Base-by-base conservation (phyloP, 2,888 invertebrate species). In the Alloplasta piceator region DNA sequence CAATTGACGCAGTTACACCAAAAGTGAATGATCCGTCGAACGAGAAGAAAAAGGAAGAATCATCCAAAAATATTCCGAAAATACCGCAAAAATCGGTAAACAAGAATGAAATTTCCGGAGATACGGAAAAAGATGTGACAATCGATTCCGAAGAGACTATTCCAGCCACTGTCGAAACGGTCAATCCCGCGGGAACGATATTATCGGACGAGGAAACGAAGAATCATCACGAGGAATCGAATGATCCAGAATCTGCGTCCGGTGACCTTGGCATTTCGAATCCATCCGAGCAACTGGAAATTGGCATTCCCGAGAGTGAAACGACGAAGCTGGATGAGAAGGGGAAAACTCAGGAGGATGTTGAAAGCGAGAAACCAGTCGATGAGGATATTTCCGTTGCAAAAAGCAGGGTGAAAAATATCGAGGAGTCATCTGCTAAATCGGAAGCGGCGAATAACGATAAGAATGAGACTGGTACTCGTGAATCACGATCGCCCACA, bases 1-100 rank as follows among this genome's bases (percentile, higher is more conserved):
- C 36, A 3, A 38, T 9, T n/a, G n/a, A n/a, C n/a, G n/a, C n/a
- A n/a, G n/a, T n/a, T 26, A 70, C 9, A 4, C n/a, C 46, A 26
- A 36, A 12, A 50, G 48, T 36, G 4, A 6, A 16, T n/a, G 43
- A 41, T 0, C 12, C 9, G 10, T 26, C 9, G 7, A 5, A 56
- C 7, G 56, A 6, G 55, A 10, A 9, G 39, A 61, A 14, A n/a
- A 0, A 14, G 26, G 50, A n/a, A 12, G 4, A 4, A 14, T 9
- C 38, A 6, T 4, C 2, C 39, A 14, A 77, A 4, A 26, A 52
- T 56, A 46, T 72, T 48, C 1, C 46, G 5, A 16, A 50, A 41
- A 36, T 12, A 9, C 14, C 6, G 56, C 46, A 76, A 6, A 43
- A 61, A 39, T 5, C 14, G 84, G 75, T 14, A 71, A 67, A 6